Evolutionary conservation across 2,113 vertebrate species (phyloP), one percentile per base, ranked within the genome.

Genomic region (Alaudala cheleensis): DNA sequence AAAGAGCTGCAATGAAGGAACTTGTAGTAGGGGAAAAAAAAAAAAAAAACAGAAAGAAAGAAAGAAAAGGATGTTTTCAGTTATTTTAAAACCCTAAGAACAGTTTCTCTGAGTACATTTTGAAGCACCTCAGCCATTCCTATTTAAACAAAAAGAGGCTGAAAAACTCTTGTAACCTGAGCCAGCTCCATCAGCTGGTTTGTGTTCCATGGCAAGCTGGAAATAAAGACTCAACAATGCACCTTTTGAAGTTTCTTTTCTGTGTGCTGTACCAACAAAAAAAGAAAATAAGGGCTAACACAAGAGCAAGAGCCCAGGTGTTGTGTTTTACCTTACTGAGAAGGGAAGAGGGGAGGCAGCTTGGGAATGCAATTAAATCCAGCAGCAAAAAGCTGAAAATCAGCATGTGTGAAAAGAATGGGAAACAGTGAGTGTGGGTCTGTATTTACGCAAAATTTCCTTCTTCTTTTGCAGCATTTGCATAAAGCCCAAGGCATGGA

Each of bases 281-380:
- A 51, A 25, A 54, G 2, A 54, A 12, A 50, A 18, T 3, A 18
- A 34, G 6, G 24, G 21, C 17, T 5, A 37, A 19, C 10, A 25
- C 6, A 31, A 37, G 29, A 76, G 18, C 71, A 50, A 74, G 53
- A 58, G n/a, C 60, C 22, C 26, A 22, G 77, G 37, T 80, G 66
- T 54, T 56, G 47, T 86, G 51, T 58, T 92, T 74, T 64, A 65
- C 61, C 22, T 40, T 31, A 56, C 67, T 28, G 83, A 85, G 51
- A 83, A 86, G 33, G 37, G 51, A 81, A 76, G 64, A 74, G 33
- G 34, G 24, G 39, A 53, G 88, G 58, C 60, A 93, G 81, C 81
- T 73, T 91, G 80, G n/a, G 13, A 64, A 70, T 71, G 61, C 88
- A 89, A 96, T 93, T 87, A 90, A 90, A 91, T 57, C 56, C 76